phyloP scores from a whole-genome alignment of 2,888 invertebrate species.

The Scaptomyza tumidula region DNA sequence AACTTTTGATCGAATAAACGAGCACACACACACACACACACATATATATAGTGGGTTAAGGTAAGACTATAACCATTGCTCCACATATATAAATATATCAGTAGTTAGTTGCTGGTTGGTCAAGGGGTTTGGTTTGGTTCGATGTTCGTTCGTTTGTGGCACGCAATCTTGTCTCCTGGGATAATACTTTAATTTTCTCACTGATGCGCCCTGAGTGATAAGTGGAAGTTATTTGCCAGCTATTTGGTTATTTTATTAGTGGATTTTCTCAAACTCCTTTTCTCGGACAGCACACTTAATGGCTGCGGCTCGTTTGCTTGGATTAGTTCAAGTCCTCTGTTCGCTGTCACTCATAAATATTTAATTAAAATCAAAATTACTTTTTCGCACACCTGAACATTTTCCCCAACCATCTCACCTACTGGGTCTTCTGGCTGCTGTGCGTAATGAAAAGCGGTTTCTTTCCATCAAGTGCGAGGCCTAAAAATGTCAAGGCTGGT shows the following conservation, averaged over 20 bases:
- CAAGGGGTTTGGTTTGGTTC: conserved; percentile 49
- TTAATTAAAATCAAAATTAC: conserved; percentile 79
- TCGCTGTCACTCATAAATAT: conserved; percentile 63
- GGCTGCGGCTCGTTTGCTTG: conserved; percentile 3
- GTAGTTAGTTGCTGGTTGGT: conserved; percentile 44
- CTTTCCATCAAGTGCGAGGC: conserved; percentile 61
- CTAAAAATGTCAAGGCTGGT: conserved; percentile 53
- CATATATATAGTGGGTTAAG: conserved; percentile 24
- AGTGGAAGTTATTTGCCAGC: conserved; percentile 81
- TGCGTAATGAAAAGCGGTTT: conserved; percentile 47
- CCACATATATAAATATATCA: conserved; percentile 30
- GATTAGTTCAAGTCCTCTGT: conserved; percentile 24
- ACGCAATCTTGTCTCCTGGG: conserved; percentile 74
- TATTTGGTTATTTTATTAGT: conserved; percentile 77
- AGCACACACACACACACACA: conserved; percentile 40
- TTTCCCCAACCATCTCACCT: conserved; percentile 19
- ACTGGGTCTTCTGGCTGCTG: conserved; percentile 22
- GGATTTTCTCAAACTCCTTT: conserved; percentile 27
- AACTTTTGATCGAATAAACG: conserved; percentile 84
- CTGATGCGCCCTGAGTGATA: conserved; percentile 80
- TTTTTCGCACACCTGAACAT: conserved; percentile 46
- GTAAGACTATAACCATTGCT: conserved; percentile 34
- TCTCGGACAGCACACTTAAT: neutral
- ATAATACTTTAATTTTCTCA: conserved; percentile 81
- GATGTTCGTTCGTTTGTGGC: conserved; percentile 40